These are phyloP conservation scores for Dolichoris vasculosae DNA, from an alignment of 1,140 invertebrate genomes.

Conservation along the genomic window DNA sequence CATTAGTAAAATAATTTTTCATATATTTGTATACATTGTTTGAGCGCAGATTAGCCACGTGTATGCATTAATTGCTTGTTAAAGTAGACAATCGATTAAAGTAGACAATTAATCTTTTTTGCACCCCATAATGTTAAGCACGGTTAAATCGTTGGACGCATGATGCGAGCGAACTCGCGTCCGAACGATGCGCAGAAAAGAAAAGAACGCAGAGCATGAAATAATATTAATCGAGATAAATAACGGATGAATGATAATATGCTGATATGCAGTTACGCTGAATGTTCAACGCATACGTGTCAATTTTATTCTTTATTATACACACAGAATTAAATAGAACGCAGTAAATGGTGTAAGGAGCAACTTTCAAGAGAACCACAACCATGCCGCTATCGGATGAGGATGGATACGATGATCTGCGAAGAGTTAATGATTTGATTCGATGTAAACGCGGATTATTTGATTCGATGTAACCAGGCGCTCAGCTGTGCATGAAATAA, in stretches of 20 bases:
- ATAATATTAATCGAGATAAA: conserved; percentile 26
- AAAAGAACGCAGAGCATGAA: conserved; percentile 18
- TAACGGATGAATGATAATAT: conserved; percentile 27
- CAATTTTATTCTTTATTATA: conserved; percentile 48
- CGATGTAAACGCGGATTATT: conserved; percentile 30
- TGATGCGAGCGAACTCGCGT: conserved; percentile 18
- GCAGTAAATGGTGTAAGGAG: conserved; percentile 41
- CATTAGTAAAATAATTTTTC: conserved; percentile 40
- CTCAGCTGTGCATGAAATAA: conserved; percentile 29
- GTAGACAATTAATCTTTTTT: too few relatives aligned
- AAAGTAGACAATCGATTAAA: conserved; percentile 32
- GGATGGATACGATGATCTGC: conserved; percentile 37
- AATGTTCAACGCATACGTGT: conserved; percentile 25
- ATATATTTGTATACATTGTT: conserved; percentile 2
- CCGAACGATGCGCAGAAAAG: conserved; percentile 34
- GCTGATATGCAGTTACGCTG: too few relatives aligned
- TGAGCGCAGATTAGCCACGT: conserved; percentile 47
- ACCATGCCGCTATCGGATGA: conserved; percentile 37
- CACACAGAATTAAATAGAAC: conserved; percentile 17
- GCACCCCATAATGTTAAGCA: conserved; percentile 41
- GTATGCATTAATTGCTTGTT: conserved; percentile 49
- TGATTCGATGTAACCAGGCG: conserved; percentile 43
- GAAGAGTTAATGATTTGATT: conserved; percentile 42
- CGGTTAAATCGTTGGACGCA: conserved; percentile 30
- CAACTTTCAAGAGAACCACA: conserved; percentile 46